Evolutionary conservation across 2,113 vertebrate genomes (phyloP).

Genomic region (Xenopus laevis): DNA sequence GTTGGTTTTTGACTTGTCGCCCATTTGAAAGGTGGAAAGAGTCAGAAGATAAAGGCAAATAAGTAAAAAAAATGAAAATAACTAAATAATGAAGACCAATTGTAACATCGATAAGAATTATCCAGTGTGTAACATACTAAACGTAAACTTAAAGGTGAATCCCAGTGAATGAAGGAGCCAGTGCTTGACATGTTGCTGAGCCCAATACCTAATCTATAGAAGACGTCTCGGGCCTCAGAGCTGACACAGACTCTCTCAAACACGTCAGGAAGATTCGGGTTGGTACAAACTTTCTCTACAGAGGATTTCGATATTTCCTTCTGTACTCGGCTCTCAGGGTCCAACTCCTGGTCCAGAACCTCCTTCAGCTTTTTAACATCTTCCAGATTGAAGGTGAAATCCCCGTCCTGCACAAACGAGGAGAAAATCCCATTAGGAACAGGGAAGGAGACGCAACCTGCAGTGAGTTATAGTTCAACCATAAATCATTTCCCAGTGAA

Average conservation of each 20-base stretch:
- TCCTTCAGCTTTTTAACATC: constrained; percentile 19
- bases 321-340: background rate
- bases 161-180: background rate
- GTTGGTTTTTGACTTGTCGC: too few relatives aligned
- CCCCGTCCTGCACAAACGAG: constrained; percentile 23
- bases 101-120: too few relatives aligned
- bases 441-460: background rate
- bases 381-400: constrained; percentile 3
- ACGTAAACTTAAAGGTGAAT: too few relatives aligned
- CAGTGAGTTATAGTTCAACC: too few relatives aligned
- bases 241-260: background rate
- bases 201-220: constrained; percentile 9
- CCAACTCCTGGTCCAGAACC: background rate
- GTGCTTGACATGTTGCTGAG: background rate
- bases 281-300: background rate
- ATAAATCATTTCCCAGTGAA: too few relatives aligned
- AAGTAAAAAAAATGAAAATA: too few relatives aligned
- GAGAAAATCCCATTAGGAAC: background rate
- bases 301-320: background rate
- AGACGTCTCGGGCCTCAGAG: background rate
- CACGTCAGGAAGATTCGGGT: background rate
- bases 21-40: too few relatives aligned
- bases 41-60: too few relatives aligned
- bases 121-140: too few relatives aligned
- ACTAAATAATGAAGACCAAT: too few relatives aligned